Percentiles rank a stretch among this genome's conserved stretches.
Conservation (phyloP, 2,113 vertebrate genomes). For the Cisticola juncidis region DNA sequence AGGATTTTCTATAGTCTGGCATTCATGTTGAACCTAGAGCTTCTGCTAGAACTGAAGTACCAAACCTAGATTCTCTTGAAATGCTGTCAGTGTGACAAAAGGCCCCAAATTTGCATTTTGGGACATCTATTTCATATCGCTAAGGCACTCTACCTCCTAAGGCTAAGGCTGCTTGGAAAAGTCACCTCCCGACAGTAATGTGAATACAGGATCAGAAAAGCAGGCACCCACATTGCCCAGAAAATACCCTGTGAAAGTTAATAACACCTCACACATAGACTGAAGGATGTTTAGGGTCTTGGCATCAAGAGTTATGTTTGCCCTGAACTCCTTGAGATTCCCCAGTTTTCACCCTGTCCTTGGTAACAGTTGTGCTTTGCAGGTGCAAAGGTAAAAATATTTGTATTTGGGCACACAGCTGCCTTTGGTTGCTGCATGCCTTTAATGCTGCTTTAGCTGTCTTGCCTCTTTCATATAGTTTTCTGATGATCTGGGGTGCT, state of each 20-base stretch:
- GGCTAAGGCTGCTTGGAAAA: not conserved
- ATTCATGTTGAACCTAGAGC: not conserved
- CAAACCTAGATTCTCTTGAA: not conserved
- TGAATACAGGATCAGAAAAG: not conserved
- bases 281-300: not conserved
- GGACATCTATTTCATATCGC: not conserved
- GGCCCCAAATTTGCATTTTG: not conserved
- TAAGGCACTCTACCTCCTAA: not conserved
- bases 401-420: not conserved
- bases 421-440: not conserved
- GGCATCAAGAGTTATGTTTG: not conserved
- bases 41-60: not conserved
- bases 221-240: fast-evolving
- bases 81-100: not conserved
- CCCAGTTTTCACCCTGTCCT: not conserved
- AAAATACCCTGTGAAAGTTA: not conserved
- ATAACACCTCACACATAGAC: not conserved
- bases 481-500: not conserved
- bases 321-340: not conserved
- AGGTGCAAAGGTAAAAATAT: not conserved
- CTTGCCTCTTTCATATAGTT: not conserved
- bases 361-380: not conserved
- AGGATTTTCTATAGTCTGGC: not conserved
- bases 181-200: not conserved
- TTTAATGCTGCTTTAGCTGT: not conserved